Percentiles rank a stretch among this genome's conserved stretches.
These are phyloP conservation scores for Prunella himalayana DNA, from an alignment of 2,113 vertebrate genomes.

Conservation along the genomic window DNA sequence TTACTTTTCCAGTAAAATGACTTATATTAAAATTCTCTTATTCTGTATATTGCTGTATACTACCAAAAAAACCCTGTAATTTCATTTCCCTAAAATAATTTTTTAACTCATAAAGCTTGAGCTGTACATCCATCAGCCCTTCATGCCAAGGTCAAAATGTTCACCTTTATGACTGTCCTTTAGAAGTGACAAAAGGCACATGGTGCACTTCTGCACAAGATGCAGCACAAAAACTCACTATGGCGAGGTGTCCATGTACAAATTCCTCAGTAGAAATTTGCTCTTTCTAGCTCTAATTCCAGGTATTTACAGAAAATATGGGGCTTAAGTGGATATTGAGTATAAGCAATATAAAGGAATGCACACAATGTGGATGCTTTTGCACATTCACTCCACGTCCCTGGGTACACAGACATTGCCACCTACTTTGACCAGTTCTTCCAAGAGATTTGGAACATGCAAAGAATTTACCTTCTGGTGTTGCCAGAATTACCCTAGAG, in stretches of 20 bases:
- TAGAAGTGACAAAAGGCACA: neutral
- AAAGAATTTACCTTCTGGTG: neutral
- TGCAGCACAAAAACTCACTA: fast-evolving
- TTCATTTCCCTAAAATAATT: neutral
- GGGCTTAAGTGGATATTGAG: neutral
- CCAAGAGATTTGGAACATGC: neutral
- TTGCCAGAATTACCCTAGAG: neutral
- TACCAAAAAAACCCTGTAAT: fast-evolving
- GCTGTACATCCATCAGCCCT: neutral
- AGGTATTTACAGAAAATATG: neutral
- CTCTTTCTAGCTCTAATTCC: neutral
- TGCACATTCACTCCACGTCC: neutral
- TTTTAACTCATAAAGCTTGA: neutral
- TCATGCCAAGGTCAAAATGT: neutral
- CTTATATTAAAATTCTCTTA: neutral
- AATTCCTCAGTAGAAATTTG: neutral
- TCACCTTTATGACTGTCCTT: neutral
- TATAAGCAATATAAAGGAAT: neutral
- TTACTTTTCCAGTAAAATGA: neutral
- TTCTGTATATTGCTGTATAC: neutral
- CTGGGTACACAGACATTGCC: neutral
- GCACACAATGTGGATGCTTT: neutral
- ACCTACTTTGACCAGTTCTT: neutral
- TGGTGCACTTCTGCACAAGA: neutral
- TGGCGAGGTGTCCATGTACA: neutral